Evolutionary conservation across 2,797 vertebrate species (phyloP).

Genomic region (Sylvilagus floridanus): DNA sequence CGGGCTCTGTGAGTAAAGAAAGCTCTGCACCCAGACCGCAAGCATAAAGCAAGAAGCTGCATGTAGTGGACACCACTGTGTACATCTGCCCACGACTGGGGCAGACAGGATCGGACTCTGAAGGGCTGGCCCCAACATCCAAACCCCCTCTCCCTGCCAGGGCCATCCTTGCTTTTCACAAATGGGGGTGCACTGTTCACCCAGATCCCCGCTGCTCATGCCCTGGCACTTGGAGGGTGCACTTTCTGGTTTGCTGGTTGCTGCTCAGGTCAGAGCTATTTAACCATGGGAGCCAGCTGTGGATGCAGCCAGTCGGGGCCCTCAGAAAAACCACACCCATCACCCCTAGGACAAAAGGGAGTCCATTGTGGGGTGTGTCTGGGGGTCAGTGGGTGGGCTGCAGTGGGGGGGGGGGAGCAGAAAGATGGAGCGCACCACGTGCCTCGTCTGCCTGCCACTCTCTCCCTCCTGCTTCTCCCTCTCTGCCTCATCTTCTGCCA

Average conservation of each 20-base stretch:
- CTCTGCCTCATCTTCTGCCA: slow-evolving; percentile 76
- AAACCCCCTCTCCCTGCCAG: neutral
- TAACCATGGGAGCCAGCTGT: neutral
- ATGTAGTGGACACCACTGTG: slow-evolving; percentile 46
- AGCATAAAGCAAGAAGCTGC: slow-evolving; percentile 59
- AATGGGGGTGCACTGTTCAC: neutral
- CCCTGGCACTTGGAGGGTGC: slow-evolving; percentile 10
- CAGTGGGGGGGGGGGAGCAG: neutral
- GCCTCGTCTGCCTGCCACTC: slow-evolving; percentile 51
- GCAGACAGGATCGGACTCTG: neutral
- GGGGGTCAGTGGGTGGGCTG: slow-evolving; percentile 12
- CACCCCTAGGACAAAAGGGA: slow-evolving; percentile 54
- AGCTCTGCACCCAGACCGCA: neutral
- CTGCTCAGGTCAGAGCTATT: neutral
- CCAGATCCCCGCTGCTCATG: neutral
- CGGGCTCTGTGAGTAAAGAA: neutral
- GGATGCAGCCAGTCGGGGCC: neutral
- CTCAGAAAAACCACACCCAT: neutral
- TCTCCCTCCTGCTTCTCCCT: slow-evolving; percentile 40
- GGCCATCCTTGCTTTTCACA: slow-evolving; percentile 43
- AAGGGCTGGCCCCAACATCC: neutral
- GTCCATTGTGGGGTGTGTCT: slow-evolving; percentile 45
- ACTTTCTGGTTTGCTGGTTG: slow-evolving; percentile 71
- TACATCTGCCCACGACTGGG: neutral
- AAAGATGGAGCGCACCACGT: slow-evolving; percentile 49